Percentiles rank a stretch among this genome's conserved stretches.
Evolutionary conservation across 2,113 vertebrate species (phyloP).

Genomic region (Prinia subflava): DNA sequence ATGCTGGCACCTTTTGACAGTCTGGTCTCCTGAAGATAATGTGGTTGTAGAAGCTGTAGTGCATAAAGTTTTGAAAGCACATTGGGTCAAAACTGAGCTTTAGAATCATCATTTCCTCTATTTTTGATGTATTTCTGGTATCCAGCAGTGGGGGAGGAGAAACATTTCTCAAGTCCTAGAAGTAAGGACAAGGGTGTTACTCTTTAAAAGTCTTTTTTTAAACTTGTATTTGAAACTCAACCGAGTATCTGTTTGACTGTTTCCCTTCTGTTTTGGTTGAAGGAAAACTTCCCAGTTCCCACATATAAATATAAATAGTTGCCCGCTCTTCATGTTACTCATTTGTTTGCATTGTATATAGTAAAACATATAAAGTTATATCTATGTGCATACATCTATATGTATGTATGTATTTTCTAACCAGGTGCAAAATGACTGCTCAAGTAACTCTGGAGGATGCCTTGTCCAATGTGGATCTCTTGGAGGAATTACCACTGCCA

Average conservation of each 20-base stretch:
- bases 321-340: not conserved
- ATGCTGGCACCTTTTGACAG: not conserved
- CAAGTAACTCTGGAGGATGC: constrained; percentile 96
- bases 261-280: not conserved
- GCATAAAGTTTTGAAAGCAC: not conserved
- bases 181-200: not conserved
- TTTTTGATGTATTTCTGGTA: not conserved
- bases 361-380: not conserved
- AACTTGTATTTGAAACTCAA: not conserved
- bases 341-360: not conserved
- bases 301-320: not conserved
- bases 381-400: not conserved
- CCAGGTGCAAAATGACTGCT: constrained; percentile 85
- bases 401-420: not conserved
- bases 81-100: not conserved
- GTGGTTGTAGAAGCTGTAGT: not conserved
- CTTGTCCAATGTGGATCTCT: constrained; percentile 95
- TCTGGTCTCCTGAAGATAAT: not conserved
- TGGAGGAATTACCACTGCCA: constrained; percentile 94
- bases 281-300: not conserved
- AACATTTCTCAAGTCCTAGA: not conserved
- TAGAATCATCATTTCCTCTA: not conserved
- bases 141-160: not conserved
- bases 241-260: not conserved
- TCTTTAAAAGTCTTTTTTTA: not conserved